These are phyloP conservation scores for Hemicentrotus pulcherrimus DNA, from an alignment of 35 echinoderm and acorn worm genomes.

Conservation along the genomic window DNA sequence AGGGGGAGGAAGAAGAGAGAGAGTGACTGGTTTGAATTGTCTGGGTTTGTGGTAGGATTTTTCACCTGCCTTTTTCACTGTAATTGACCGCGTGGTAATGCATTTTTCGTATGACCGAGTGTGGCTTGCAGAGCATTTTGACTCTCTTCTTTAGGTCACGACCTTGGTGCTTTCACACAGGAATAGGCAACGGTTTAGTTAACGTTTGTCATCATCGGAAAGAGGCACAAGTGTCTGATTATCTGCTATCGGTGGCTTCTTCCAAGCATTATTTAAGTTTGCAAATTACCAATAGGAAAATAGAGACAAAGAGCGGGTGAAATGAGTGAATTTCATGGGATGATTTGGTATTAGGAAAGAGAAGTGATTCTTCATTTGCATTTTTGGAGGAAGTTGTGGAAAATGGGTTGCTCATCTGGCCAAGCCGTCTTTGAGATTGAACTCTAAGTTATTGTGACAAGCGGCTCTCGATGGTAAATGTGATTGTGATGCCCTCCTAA, in stretches of 20 bases:
- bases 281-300: background rate
- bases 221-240: background rate
- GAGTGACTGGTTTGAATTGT: background rate
- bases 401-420: constrained; percentile 27
- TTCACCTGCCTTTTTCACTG: constrained; percentile 2
- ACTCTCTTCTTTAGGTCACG: background rate
- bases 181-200: background rate
- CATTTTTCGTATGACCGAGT: background rate
- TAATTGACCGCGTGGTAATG: constrained; percentile 10
- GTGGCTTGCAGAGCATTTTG: background rate
- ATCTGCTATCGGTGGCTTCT: background rate
- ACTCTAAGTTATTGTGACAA: constrained; percentile 50
- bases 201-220: background rate
- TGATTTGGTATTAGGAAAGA: background rate
- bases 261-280: background rate
- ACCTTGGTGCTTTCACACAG: background rate
- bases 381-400: background rate
- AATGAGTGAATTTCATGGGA: background rate
- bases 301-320: background rate
- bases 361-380: background rate
- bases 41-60: constrained; percentile 1
- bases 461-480: constrained; percentile 37
- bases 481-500: constrained; percentile 34
- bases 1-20: background rate
- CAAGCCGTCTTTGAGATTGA: background rate